Percentiles rank a stretch among this genome's conserved stretches.
phyloP scores from a whole-genome alignment of 1,140 invertebrate species.

The Drosophila pachea region DNA sequence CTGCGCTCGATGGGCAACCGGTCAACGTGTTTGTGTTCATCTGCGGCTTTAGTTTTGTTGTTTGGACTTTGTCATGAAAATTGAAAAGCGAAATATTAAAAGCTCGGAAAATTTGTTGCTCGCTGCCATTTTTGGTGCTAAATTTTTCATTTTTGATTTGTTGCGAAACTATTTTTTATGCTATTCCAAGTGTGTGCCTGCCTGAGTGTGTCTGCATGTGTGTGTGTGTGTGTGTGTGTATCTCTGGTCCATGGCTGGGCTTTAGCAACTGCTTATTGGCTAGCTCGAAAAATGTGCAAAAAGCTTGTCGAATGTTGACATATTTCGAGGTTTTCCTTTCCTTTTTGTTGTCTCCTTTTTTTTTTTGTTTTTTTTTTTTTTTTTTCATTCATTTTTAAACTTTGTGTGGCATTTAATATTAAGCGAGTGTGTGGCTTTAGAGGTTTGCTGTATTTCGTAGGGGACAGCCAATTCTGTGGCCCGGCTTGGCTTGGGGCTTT shows the following conservation, averaged over 20 bases:
- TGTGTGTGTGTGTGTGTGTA: constrained; percentile 12
- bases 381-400: constrained; percentile 14
- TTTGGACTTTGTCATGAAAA: constrained; percentile 26
- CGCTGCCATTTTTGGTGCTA: constrained; percentile 24
- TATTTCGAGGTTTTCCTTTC: constrained; percentile 46
- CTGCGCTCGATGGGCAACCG: constrained; percentile 23
- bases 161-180: constrained; percentile 57
- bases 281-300: constrained; percentile 57
- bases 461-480: neutral
- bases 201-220: constrained; percentile 26
- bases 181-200: constrained; percentile 16
- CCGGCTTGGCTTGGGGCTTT: neutral
- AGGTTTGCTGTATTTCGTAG: constrained; percentile 1
- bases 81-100: constrained; percentile 23
- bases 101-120: constrained; percentile 24
- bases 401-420: constrained; percentile 29
- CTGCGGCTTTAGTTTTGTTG: constrained; percentile 38
- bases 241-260: no score
- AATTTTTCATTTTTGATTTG: constrained; percentile 56
- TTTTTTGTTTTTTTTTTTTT: neutral
- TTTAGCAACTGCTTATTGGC: constrained; percentile 55
- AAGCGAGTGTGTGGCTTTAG: constrained; percentile 15
- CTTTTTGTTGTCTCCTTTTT: neutral
- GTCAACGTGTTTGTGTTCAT: constrained; percentile 45
- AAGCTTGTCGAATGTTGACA: constrained; percentile 70